phyloP scores from a whole-genome alignment of 2,113 vertebrate species.

The Pelusios castaneus region DNA sequence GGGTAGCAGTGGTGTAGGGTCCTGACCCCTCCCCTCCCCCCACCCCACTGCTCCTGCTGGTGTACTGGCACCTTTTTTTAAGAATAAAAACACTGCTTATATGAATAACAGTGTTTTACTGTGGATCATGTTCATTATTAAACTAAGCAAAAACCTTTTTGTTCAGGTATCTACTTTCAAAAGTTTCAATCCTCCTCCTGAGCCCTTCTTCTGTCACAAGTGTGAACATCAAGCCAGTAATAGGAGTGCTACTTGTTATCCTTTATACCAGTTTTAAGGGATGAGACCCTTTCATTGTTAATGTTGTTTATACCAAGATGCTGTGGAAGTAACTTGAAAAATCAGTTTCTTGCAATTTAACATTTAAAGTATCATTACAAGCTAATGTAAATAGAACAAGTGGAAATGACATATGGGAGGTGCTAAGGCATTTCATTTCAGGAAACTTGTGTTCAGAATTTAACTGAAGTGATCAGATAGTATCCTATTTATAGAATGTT shows the following conservation, averaged over 20 bases:
- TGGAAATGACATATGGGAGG: background rate
- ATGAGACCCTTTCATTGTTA: background rate
- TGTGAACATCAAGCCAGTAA: background rate
- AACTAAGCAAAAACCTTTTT: slow-evolving; percentile 32
- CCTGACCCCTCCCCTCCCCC: too few species aligned
- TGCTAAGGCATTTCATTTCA: background rate
- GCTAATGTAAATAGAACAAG: background rate
- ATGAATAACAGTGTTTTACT: background rate
- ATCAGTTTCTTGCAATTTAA: background rate
- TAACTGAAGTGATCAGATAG: background rate
- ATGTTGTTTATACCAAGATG: background rate
- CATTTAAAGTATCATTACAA: background rate
- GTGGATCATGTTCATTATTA: slow-evolving; percentile 19
- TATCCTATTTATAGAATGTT: rapidly evolving
- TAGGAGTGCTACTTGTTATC: background rate
- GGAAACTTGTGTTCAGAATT: background rate
- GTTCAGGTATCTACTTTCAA: slow-evolving; percentile 12
- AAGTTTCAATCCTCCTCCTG: background rate
- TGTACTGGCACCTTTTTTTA: too few species aligned
- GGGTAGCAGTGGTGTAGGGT: too few species aligned
- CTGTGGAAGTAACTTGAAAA: background rate
- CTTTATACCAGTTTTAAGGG: background rate
- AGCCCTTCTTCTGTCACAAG: background rate
- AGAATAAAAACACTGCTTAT: too few species aligned
- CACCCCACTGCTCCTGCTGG: too few species aligned